These are phyloP conservation scores for Reticulitermes speratus DNA, from an alignment of 1,140 invertebrate species.

Conservation along the genomic window DNA sequence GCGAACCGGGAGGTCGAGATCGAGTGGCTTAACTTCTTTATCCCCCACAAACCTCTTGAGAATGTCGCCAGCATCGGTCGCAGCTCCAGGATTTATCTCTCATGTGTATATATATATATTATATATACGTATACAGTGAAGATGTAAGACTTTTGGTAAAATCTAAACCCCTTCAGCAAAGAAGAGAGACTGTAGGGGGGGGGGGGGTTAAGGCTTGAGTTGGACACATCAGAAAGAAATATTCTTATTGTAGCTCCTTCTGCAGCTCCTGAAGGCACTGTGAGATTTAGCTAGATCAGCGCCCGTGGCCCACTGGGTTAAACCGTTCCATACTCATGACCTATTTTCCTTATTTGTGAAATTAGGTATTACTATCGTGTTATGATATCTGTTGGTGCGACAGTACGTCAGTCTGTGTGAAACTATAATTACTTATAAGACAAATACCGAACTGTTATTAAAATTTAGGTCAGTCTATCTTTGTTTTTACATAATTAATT, in stretches of 20 bases:
- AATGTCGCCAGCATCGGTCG: background rate
- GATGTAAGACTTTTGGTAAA: background rate
- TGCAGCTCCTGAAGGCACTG: background rate
- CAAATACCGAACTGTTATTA: no score
- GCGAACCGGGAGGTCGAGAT: background rate
- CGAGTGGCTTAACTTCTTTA: conserved; percentile 18
- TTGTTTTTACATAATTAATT: no score
- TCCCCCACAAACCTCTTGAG: background rate
- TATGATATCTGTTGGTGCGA: no score
- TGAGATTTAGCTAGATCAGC: background rate
- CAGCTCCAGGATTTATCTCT: background rate
- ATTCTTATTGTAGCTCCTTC: background rate
- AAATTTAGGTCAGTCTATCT: no score
- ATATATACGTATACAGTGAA: background rate
- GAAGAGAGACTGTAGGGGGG: background rate
- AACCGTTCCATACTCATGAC: no score
- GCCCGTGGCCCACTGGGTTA: no score
- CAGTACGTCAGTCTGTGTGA: no score
- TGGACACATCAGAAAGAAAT: background rate
- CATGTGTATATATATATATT: background rate
- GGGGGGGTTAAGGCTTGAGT: background rate
- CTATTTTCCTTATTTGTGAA: no score
- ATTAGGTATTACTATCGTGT: no score
- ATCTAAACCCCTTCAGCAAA: background rate
- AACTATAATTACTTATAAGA: no score